Evolutionary conservation across 2,797 vertebrate genomes (phyloP).

Genomic region (Enteromius argenteus): DNA sequence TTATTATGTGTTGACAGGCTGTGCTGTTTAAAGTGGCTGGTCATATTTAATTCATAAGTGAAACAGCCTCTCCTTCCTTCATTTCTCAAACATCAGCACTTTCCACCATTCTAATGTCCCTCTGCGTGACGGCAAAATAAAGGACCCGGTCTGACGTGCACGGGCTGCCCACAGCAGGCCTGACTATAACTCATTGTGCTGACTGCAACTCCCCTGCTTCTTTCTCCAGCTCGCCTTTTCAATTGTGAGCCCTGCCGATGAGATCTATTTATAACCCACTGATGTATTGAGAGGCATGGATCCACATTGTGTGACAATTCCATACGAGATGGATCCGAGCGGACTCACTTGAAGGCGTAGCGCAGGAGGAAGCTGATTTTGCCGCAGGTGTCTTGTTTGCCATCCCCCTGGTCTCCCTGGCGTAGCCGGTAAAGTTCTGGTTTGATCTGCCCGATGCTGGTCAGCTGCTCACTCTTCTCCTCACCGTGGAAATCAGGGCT

Average conservation of each 20-base stretch:
- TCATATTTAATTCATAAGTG: constrained; percentile 80
- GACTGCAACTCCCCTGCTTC: constrained; percentile 33
- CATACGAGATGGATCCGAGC: neutral
- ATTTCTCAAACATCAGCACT: constrained; percentile 81
- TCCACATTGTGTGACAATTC: constrained; percentile 31
- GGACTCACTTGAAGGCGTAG: constrained; percentile 86
- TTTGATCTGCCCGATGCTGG: constrained; percentile 92
- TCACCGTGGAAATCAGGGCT: constrained; percentile 86
- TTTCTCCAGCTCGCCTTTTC: constrained; percentile 33
- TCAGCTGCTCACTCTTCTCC: constrained; percentile 90
- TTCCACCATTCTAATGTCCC: constrained; percentile 72
- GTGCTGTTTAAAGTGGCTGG: constrained; percentile 77
- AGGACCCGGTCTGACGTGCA: constrained; percentile 61
- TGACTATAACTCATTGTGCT: constrained; percentile 49
- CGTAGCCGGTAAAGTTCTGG: constrained; percentile 89
- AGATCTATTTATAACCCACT: constrained; percentile 49
- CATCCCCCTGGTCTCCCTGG: constrained; percentile 79
- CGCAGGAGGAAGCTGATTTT: constrained; percentile 91
- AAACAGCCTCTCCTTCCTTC: constrained; percentile 69
- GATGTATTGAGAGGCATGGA: constrained; percentile 39
- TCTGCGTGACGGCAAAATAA: constrained; percentile 64
- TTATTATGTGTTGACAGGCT: constrained; percentile 77
- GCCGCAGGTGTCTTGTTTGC: constrained; percentile 83
- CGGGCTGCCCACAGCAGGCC: constrained; percentile 42
- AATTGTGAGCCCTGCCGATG: constrained; percentile 34